These are phyloP conservation scores for Numida meleagris DNA, from an alignment of 2,113 vertebrate genomes.

Conservation along the genomic window DNA sequence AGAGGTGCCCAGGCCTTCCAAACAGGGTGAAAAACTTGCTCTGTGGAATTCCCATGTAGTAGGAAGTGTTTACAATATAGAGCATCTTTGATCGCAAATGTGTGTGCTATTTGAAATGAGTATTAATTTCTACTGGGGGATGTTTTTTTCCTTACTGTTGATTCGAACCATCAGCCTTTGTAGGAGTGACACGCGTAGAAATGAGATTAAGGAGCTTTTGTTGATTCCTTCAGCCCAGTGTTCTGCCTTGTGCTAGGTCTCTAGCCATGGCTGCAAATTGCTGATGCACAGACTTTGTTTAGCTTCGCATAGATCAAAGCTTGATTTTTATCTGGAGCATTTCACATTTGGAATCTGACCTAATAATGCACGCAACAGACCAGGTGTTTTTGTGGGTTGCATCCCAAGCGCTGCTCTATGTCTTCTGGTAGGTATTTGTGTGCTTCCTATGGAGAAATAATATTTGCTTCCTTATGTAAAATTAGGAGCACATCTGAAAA, in stretches of 20 bases:
- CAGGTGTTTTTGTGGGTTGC: rapidly evolving
- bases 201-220: conserved; percentile 9
- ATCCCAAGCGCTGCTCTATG: rapidly evolving
- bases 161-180: rapidly evolving
- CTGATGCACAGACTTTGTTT: neutral
- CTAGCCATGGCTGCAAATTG: rapidly evolving
- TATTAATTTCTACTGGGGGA: rapidly evolving
- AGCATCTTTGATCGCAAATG: neutral
- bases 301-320: neutral
- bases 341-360: neutral
- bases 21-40: neutral
- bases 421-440: neutral
- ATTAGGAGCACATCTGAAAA: rapidly evolving
- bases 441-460: rapidly evolving
- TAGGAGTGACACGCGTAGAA: neutral
- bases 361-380: rapidly evolving
- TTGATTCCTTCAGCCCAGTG: neutral
- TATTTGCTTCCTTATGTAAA: rapidly evolving
- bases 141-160: rapidly evolving
- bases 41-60: neutral
- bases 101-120: neutral
- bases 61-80: neutral
- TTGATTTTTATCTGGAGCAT: rapidly evolving
- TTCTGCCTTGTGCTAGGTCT: neutral
- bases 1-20: neutral